These are phyloP conservation scores for Tipula lateralis DNA, from an alignment of 2,888 invertebrate genomes.

Conservation along the genomic window DNA sequence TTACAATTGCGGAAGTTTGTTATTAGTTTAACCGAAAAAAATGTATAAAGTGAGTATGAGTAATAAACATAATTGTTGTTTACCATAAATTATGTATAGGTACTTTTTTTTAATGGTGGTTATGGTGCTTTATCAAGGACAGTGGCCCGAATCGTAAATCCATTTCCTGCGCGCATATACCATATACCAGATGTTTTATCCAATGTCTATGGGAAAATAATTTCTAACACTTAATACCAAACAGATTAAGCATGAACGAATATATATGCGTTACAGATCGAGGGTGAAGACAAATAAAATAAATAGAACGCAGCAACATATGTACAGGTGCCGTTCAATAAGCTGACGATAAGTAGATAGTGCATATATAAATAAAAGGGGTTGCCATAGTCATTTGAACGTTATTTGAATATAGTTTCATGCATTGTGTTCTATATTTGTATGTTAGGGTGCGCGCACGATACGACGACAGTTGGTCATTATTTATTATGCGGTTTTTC, in stretches of 20 bases:
- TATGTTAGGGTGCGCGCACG: background rate
- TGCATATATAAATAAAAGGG: background rate
- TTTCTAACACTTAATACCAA: background rate
- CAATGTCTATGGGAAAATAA: background rate
- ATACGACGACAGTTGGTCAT: background rate
- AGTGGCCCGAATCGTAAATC: background rate
- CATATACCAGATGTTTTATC: background rate
- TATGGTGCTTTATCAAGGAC: background rate
- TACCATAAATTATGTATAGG: background rate
- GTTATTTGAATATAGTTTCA: background rate
- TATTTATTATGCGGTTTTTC: background rate
- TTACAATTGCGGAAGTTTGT: background rate
- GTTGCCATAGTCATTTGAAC: background rate
- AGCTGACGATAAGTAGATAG: background rate
- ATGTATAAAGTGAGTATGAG: background rate
- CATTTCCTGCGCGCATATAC: background rate
- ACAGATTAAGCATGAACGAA: background rate
- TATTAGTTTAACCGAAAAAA: background rate
- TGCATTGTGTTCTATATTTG: background rate
- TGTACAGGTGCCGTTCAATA: background rate
- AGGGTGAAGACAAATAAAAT: background rate
- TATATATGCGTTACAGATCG: background rate
- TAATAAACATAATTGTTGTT: background rate
- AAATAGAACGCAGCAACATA: background rate
- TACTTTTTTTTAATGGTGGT: background rate